Evolutionary conservation across 2,113 vertebrate genomes (phyloP).

Genomic region (Scolopax mira): DNA sequence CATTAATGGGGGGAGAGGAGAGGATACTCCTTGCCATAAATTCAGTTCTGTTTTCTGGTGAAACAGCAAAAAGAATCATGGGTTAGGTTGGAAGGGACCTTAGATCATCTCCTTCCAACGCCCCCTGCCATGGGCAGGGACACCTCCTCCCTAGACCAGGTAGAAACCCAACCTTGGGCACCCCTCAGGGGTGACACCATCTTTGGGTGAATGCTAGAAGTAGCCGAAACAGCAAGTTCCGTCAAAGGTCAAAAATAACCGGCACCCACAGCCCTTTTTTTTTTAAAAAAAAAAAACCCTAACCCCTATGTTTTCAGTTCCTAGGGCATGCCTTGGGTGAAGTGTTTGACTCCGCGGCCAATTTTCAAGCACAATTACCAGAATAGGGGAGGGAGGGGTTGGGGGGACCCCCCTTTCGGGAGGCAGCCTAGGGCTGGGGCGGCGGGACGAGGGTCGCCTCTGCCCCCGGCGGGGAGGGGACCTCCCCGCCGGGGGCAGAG

Average conservation of each 20-base stretch:
- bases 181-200: rapidly evolving
- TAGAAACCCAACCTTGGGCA: background rate
- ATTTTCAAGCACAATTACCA: background rate
- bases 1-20: background rate
- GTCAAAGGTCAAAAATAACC: background rate
- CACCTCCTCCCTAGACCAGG: background rate
- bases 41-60: background rate
- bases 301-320: background rate
- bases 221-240: background rate
- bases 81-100: background rate
- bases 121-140: background rate
- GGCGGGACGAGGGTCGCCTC: rapidly evolving
- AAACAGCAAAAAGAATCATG: background rate
- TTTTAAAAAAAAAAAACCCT: too few relatives aligned
- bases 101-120: background rate
- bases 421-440: too few relatives aligned
- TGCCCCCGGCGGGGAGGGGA: background rate
- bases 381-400: background rate
- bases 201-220: background rate
- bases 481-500: too few relatives aligned
- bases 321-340: background rate
- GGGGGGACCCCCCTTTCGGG: background rate
- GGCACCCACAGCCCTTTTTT: background rate
- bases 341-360: background rate
- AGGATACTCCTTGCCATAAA: background rate